Conservation (phyloP, 2,797 vertebrate species). For the Epinephelus awoara region DNA sequence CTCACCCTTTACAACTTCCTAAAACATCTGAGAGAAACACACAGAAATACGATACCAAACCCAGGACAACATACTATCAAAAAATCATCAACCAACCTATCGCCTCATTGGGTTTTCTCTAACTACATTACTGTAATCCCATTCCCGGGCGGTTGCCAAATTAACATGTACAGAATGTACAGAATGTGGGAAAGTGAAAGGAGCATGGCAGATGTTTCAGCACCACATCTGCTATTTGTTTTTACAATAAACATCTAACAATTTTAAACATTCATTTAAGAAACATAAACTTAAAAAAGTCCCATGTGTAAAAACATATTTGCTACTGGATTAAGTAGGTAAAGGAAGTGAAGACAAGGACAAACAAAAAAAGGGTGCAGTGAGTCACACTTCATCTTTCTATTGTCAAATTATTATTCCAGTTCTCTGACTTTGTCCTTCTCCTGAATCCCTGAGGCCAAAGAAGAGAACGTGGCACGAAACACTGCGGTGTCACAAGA, state of each 20-base stretch:
- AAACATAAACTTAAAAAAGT: background rate
- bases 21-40: background rate
- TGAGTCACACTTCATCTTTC: conserved; percentile 4
- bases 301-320: background rate
- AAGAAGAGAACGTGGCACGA: background rate
- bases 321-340: background rate
- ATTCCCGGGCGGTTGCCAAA: background rate
- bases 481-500: conserved; percentile 29
- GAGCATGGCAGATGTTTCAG: conserved; percentile 2
- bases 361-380: background rate
- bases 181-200: background rate
- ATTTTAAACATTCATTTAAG: background rate
- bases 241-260: background rate
- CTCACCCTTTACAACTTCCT: background rate
- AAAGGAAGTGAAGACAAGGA: background rate
- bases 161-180: background rate
- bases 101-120: background rate
- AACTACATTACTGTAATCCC: background rate
- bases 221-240: background rate
- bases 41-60: background rate
- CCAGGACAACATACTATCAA: background rate
- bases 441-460: conserved; percentile 15
- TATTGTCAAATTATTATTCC: conserved; percentile 31
- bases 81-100: background rate
- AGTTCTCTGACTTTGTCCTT: conserved; percentile 1